Base-by-base conservation (phyloP, 2,113 vertebrate genomes). In the Gavia stellata region DNA sequence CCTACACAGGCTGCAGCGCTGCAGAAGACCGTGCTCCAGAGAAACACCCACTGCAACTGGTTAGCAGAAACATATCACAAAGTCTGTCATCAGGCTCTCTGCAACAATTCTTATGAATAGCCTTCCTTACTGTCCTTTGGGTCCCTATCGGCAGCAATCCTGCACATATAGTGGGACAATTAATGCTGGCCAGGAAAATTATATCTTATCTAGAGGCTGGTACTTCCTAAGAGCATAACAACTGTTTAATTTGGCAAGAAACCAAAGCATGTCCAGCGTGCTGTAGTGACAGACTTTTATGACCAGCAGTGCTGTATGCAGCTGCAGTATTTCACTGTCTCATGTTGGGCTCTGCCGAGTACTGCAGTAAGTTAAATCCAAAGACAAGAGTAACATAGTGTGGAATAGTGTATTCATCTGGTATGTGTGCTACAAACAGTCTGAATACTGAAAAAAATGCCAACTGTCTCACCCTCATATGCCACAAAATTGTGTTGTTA, bases 161-260 rank as follows among this genome's bases (percentile, higher is more conserved):
- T 49, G 31, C 62, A 58, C 14, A 5, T 1, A n/a, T 5, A 94
- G 33, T 17, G 56, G 9, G 3, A 91, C 44, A 81, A 94, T 52
- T 92, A 90, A 88, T 10, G 40, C 36, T 45, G 33, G 65, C 38
- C 68, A 91, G 61, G 66, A 61, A 87, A 91, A 86, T 29, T 3
- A 2, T 72, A 71, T 36, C 91, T 95, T 95, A 94, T 94, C 94
- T 84, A 52, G 49, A 45, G 61, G 52, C 44, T 87, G 92, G 68
- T 78, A 52, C 83, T 94, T 95, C 92, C 77, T 72, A 56, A 94
- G 86, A 89, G 77, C 31, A 12, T 63, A 92, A 65, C 61, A 94
- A 67, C 44, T 92, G 86, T 88, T 92, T 92, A 67, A 91, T 53
- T 53, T 95, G 96, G 94, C 91, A 92, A 53, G 70, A 75, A 79